These are phyloP conservation scores for Macrosiphum euphorbiae DNA, from an alignment of 2,888 invertebrate species.

Conservation along the genomic window DNA sequence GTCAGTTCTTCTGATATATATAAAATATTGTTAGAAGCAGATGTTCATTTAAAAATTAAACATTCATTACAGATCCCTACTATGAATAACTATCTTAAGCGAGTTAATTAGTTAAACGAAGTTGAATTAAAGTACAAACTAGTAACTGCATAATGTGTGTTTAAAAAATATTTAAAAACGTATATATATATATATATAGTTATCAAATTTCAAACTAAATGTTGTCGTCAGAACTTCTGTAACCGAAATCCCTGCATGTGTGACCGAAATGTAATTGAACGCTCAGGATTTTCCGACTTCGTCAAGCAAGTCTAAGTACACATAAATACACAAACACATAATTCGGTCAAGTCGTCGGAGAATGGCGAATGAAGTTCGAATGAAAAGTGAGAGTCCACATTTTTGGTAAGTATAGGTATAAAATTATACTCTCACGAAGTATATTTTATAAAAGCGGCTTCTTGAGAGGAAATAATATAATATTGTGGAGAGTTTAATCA, in stretches of 20 bases:
- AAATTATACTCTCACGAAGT: neutral
- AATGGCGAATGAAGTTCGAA: neutral
- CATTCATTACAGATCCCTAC: neutral
- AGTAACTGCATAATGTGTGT: neutral
- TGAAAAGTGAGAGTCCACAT: neutral
- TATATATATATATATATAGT: no score
- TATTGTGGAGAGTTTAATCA: neutral
- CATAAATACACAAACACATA: neutral
- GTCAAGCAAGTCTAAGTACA: neutral
- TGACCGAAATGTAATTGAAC: neutral
- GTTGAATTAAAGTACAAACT: neutral
- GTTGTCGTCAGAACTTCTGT: neutral
- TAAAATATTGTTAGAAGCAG: neutral
- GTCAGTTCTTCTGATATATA: neutral
- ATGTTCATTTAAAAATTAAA: neutral
- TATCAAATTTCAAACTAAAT: neutral
- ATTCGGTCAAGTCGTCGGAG: neutral
- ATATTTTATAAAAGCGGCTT: neutral
- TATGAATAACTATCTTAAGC: neutral
- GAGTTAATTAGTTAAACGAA: neutral
- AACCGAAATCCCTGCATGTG: neutral
- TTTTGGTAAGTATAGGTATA: neutral
- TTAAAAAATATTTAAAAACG: neutral
- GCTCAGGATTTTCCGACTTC: neutral
- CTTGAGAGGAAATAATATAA: neutral